These are phyloP conservation scores for Rhea pennata DNA, from an alignment of 2,113 vertebrate species.

Conservation along the genomic window DNA sequence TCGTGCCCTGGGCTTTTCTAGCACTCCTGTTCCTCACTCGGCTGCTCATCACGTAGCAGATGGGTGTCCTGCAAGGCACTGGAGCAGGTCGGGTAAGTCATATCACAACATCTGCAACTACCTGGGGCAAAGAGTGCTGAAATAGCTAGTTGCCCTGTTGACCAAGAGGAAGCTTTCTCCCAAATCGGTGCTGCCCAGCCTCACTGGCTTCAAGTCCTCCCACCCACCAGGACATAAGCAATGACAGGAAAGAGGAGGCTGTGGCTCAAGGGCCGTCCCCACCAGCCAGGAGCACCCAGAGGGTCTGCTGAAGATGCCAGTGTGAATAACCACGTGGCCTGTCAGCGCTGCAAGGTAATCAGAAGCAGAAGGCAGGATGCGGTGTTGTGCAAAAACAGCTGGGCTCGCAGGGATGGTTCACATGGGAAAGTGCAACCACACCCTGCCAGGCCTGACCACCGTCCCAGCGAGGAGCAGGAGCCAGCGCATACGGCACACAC, in stretches of 20 bases:
- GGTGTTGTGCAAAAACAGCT: neutral
- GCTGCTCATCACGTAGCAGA: neutral
- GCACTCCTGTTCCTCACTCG: neutral
- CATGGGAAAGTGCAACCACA: neutral
- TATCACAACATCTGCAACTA: too few species aligned
- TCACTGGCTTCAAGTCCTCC: neutral
- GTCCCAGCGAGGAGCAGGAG: neutral
- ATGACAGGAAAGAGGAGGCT: neutral
- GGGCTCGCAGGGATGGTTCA: neutral
- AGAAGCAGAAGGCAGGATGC: neutral
- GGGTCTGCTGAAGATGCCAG: accelerated
- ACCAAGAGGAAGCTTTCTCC: too few species aligned
- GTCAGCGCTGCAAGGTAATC: accelerated
- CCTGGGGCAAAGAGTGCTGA: too few species aligned
- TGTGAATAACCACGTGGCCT: neutral
- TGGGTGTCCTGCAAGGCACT: neutral
- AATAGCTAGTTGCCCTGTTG: too few species aligned
- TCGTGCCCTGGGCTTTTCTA: neutral
- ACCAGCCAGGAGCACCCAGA: neutral
- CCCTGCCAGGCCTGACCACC: neutral
- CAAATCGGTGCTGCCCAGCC: neutral
- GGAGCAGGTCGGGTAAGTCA: neutral
- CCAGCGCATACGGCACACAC: neutral
- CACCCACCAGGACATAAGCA: neutral
- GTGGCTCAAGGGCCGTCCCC: neutral